Evolutionary conservation across 2,888 invertebrate genomes (phyloP).

Genomic region (Megastigmus dorsalis): DNA sequence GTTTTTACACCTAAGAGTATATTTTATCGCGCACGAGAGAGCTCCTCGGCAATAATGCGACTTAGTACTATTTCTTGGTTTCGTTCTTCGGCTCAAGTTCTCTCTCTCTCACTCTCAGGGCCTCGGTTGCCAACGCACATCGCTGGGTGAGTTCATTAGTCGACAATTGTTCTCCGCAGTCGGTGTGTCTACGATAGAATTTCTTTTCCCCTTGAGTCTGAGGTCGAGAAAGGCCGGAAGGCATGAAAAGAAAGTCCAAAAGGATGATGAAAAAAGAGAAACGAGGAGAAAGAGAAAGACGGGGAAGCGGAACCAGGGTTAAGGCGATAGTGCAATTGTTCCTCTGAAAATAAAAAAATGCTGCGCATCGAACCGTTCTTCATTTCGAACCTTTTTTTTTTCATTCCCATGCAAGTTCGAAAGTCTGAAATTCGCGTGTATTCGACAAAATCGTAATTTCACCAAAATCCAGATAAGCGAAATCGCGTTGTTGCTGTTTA

Average conservation of each 20-base stretch:
- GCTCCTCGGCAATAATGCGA: conserved; percentile 7
- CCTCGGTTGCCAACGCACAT: conserved; percentile 34
- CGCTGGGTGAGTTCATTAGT: conserved; percentile 65
- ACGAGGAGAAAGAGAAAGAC: not conserved
- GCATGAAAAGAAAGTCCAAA: not conserved
- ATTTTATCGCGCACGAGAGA: conserved; percentile 17
- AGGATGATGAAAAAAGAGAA: not conserved
- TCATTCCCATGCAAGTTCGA: too few species aligned
- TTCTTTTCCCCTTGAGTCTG: conserved; percentile 15
- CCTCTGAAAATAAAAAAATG: conserved; percentile 3
- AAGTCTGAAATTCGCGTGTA: too few species aligned
- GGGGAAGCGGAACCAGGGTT: not conserved
- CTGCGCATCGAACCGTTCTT: too few species aligned
- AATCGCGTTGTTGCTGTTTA: too few species aligned
- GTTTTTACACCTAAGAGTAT: not conserved
- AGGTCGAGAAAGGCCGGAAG: conserved; percentile 6
- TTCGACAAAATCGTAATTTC: too few species aligned
- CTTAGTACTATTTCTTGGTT: conserved; percentile 7
- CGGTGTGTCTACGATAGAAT: conserved; percentile 56
- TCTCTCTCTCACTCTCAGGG: too few species aligned
- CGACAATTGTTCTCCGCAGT: conserved; percentile 65
- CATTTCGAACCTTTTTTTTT: conserved; percentile 7
- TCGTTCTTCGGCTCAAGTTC: not conserved
- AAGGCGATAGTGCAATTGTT: conserved; percentile 33
- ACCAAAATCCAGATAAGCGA: too few species aligned